Percentiles rank a stretch among this genome's conserved stretches.
Conservation (phyloP, 2,797 vertebrate species). For the Botia almorhae region DNA sequence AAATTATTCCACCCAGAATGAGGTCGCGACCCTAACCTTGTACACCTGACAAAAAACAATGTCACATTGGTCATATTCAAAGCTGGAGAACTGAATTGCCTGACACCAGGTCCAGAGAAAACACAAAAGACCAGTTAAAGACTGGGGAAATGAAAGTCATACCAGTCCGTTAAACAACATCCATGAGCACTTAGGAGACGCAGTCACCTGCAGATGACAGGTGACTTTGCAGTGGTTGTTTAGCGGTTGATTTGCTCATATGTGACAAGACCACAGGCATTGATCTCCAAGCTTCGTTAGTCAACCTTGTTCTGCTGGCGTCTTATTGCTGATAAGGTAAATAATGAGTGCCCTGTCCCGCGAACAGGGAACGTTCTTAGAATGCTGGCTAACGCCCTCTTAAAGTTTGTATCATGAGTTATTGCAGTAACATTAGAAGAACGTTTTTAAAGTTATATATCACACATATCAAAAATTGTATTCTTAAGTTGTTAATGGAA, state of each 20-base stretch:
- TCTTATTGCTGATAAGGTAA: slow-evolving; percentile 49
- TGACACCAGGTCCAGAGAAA: slow-evolving; percentile 20
- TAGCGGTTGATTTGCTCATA: slow-evolving; percentile 18
- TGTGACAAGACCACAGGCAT: slow-evolving; percentile 31
- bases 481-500: too few species aligned
- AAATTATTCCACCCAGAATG: slow-evolving; percentile 34
- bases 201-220: slow-evolving; percentile 8
- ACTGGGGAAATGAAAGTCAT: not conserved
- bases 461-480: too few species aligned
- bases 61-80: slow-evolving; percentile 23
- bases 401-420: too few species aligned
- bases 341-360: slow-evolving; percentile 38
- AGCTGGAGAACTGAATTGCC: not conserved
- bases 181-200: not conserved
- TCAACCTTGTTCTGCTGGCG: slow-evolving; percentile 34
- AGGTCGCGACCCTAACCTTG: slow-evolving; percentile 20
- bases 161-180: slow-evolving; percentile 27
- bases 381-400: too few species aligned
- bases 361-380: too few species aligned
- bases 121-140: slow-evolving; percentile 11
- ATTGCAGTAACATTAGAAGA: too few species aligned
- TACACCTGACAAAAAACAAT: slow-evolving; percentile 4
- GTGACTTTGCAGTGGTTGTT: slow-evolving; percentile 2
- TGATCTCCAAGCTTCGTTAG: slow-evolving; percentile 29
- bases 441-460: too few species aligned